Evolutionary conservation across 2,797 vertebrate genomes (phyloP), one percentile per base, ranked within the genome.

Genomic region (Poeciliopsis infans): DNA sequence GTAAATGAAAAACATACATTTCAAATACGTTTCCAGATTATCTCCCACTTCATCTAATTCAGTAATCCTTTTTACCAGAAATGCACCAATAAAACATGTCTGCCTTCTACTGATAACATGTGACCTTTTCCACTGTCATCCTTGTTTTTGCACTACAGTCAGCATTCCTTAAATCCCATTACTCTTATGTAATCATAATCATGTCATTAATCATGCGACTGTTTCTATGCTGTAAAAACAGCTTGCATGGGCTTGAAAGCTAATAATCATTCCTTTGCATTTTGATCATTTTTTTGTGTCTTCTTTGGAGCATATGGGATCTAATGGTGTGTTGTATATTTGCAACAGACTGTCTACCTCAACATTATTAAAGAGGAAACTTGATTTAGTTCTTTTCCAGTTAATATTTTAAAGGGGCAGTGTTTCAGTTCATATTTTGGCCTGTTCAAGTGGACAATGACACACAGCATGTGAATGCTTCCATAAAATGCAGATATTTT

Each of bases 161-260:
- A 86, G 91, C 82, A 82, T 90, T 85, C 81, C 81, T 87, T 71
- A 83, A 72, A 88, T 91, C 89, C 89, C 88, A 89, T 80, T 82
- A 80, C 81, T 31, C 79, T 93, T 92, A 93, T 85, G 84, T 92
- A 93, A 91, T 87, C 86, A 87, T 92, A 93, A 91, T 87, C 84
- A 72, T 76, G 86, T 84, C 83, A 91, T 93, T 94, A 93, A 94
- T 93, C 89, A 91, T 91, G 90, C 86, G 89, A 90, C 89, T 91
- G 86, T 88, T 91, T 87, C 84, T 83, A 77, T 47, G 85, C 85
- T 85, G 75, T 82, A 80, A 87, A 82, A 81, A 55, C 82, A 75
- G 78, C 46, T 74, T 86, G 86, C 90, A 85, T 86, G 79, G 77
- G 84, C 85, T 76, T 86, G 82, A 83, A 86, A 86, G 87, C 86